These are phyloP conservation scores for Seira musarum DNA, from an alignment of 2,888 invertebrate genomes.

Conservation along the genomic window DNA sequence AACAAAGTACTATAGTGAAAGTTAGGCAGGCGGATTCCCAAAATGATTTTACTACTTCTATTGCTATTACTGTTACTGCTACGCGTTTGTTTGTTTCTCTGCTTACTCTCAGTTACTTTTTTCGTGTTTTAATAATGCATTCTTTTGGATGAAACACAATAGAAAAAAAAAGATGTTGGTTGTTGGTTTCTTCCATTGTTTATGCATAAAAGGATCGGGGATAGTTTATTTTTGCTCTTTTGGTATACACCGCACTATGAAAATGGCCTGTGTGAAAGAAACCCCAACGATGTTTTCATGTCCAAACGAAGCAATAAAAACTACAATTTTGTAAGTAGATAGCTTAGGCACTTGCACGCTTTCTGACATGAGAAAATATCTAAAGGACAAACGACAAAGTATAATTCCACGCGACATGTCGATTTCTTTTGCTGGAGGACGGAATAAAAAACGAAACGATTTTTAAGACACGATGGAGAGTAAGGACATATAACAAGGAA, in stretches of 20 bases:
- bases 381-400: slow-evolving; percentile 3
- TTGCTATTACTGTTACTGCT: too few relatives aligned
- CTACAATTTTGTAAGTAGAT: slow-evolving; percentile 8
- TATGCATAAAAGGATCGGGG: not conserved
- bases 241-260: not conserved
- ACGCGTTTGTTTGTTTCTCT: not conserved
- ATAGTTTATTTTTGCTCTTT: not conserved
- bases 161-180: slow-evolving; percentile 1
- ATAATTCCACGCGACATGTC: slow-evolving; percentile 3
- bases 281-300: not conserved
- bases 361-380: slow-evolving; percentile 3
- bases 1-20: not conserved
- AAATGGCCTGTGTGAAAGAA: slow-evolving; percentile 1
- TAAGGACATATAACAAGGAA: not conserved
- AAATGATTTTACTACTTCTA: not conserved
- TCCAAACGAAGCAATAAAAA: slow-evolving; percentile 3
- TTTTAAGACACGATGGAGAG: not conserved
- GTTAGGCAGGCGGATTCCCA: not conserved
- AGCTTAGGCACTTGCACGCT: slow-evolving; percentile 11
- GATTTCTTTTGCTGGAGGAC: not conserved
- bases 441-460: not conserved
- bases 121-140: not conserved
- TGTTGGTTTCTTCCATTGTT: slow-evolving; percentile 8
- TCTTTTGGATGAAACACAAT: not conserved
- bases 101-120: not conserved